Evolutionary conservation across 2,797 vertebrate genomes (phyloP).

Genomic region (Poecilia picta): DNA sequence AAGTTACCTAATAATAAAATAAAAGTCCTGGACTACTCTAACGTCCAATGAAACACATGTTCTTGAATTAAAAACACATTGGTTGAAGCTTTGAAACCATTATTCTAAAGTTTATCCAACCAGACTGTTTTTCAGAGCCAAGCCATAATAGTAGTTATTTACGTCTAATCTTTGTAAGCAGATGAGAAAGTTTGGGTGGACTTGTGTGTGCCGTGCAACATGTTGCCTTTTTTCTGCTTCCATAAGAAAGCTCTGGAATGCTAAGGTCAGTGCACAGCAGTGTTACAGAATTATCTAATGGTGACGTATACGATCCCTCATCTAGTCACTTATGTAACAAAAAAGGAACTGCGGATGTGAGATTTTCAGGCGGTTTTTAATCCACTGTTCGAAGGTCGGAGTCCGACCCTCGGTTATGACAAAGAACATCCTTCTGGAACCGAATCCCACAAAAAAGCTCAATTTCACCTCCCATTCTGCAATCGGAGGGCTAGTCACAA

Average conservation of each 20-base stretch:
- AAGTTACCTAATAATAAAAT: not conserved
- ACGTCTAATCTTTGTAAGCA: slow-evolving; percentile 65
- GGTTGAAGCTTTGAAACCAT: slow-evolving; percentile 41
- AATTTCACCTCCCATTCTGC: slow-evolving; percentile 51
- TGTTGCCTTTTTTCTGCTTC: slow-evolving; percentile 12
- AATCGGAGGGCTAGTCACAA: slow-evolving; percentile 50
- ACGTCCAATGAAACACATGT: slow-evolving; percentile 34
- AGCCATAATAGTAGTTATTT: slow-evolving; percentile 62
- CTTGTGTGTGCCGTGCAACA: slow-evolving; percentile 21
- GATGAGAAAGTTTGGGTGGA: slow-evolving; percentile 49
- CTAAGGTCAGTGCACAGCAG: slow-evolving; percentile 25
- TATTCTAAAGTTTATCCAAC: slow-evolving; percentile 47
- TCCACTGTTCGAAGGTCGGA: slow-evolving; percentile 31
- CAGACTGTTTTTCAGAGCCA: slow-evolving; percentile 42
- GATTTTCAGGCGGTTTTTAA: slow-evolving; percentile 28
- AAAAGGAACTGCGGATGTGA: slow-evolving; percentile 25
- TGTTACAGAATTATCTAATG: slow-evolving; percentile 49
- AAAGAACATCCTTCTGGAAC: slow-evolving; percentile 39
- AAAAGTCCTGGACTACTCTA: not conserved
- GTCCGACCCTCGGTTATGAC: slow-evolving; percentile 28
- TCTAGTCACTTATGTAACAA: slow-evolving; percentile 47
- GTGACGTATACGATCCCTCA: slow-evolving; percentile 28
- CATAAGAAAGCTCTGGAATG: slow-evolving; percentile 42
- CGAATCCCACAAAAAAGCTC: slow-evolving; percentile 47
- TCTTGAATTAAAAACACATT: slow-evolving; percentile 34